Percentiles rank a stretch among this genome's conserved stretches.
These are phyloP conservation scores for Eleginops maclovinus DNA, from an alignment of 2,113 vertebrate species.

Conservation along the genomic window DNA sequence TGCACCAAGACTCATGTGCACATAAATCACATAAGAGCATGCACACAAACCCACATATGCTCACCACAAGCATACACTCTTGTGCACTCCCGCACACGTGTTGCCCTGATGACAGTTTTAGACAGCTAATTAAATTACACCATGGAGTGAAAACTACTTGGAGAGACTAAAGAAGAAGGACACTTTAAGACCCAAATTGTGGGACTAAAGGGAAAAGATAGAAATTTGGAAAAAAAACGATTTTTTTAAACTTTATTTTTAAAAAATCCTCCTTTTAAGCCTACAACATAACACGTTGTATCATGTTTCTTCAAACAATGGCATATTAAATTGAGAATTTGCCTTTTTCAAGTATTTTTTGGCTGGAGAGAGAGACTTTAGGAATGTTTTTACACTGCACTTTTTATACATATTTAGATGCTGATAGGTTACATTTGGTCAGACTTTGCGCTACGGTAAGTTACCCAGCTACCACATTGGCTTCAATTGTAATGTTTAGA, in stretches of 20 bases:
- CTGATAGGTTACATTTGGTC: too few relatives aligned
- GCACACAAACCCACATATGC: slow-evolving; percentile 41
- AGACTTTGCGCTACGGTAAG: background rate
- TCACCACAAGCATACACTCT: slow-evolving; percentile 13
- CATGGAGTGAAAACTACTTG: slow-evolving; percentile 50
- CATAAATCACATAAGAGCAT: slow-evolving; percentile 45
- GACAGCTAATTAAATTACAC: slow-evolving; percentile 67
- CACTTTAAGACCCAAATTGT: slow-evolving; percentile 8
- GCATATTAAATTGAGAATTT: too few relatives aligned
- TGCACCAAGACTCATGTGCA: slow-evolving; percentile 22
- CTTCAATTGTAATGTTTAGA: background rate
- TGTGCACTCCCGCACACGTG: slow-evolving; percentile 16
- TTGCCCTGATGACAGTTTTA: slow-evolving; percentile 47
- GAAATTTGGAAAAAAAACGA: background rate
- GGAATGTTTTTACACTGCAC: too few relatives aligned
- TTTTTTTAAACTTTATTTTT: too few relatives aligned
- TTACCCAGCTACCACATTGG: background rate
- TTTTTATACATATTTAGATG: too few relatives aligned
- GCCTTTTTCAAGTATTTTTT: background rate
- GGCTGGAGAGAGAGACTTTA: background rate
- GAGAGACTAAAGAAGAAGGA: background rate
- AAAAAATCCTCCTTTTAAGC: background rate
- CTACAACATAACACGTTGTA: background rate
- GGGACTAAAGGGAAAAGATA: slow-evolving; percentile 8
- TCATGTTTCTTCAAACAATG: background rate